Evolutionary conservation across 2,797 vertebrate species (phyloP), one percentile per base, ranked within the genome.

Genomic region (Oreonectes daqikongensis): DNA sequence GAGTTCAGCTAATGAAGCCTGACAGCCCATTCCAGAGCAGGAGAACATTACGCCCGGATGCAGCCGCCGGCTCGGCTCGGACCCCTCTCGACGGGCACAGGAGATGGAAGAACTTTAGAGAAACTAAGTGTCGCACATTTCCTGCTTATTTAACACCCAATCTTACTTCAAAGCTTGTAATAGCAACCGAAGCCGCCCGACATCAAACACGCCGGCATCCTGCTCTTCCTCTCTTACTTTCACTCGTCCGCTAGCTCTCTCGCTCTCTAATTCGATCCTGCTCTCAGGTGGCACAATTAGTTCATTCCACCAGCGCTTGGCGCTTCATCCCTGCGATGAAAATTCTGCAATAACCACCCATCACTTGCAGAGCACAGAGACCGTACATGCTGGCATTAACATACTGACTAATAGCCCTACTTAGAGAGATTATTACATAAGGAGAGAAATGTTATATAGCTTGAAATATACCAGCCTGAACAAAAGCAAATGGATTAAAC

Each of bases 121-220:
- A 85, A 86, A 90, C 90, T 91, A 92, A 90, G 89, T 90, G 88
- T 88, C 88, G 81, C 81, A 87, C 73, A 88, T 91, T 92, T 90
- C 90, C 88, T 88, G 89, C 82, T 92, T 92, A 91, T 91, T 93
- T 92, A 93, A 92, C 87, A 88, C 81, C 89, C 87, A 89, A 89
- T 89, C 86, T 72, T 85, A 92, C 86, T 83, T 83, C 84, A 87
- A 87, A 85, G 88, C 81, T 84, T 60, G 81, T 82, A 84, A 86
- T 78, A 78, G 87, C 79, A 82, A 79, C 75, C 75, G 14, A 69
- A 79, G 69, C 72, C 63, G 72, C 69, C 82, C 70, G 52, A 82
- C 82, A 87, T 89, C 86, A 85, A 85, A 87, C 73, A 68, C 73
- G 60, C 75, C 57, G 48, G 74, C 59, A 69, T 75, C 53, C 63